These are phyloP conservation scores for Graptemys geographica DNA, from an alignment of 2,797 vertebrate species.

Conservation along the genomic window DNA sequence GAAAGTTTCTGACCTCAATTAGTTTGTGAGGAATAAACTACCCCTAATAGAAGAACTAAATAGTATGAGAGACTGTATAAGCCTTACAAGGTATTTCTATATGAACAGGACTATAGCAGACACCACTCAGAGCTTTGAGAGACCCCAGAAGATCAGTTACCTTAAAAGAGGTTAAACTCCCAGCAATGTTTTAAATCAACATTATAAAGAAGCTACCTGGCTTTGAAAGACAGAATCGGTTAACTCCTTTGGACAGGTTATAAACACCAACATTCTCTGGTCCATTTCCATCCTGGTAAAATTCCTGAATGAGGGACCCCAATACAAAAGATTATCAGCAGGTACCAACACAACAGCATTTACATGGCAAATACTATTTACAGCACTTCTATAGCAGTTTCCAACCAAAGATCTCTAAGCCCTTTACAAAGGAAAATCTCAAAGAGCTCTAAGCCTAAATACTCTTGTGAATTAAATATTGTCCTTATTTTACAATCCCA, in stretches of 20 bases:
- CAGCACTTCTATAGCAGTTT: background rate
- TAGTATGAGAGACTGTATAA: background rate
- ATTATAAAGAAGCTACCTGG: slow-evolving; percentile 86
- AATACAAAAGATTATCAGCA: slow-evolving; percentile 35
- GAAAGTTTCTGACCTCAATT: background rate
- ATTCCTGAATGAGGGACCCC: slow-evolving; percentile 86
- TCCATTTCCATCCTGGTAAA: slow-evolving; percentile 97
- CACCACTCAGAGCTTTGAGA: background rate
- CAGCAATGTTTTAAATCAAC: background rate
- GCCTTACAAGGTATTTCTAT: background rate
- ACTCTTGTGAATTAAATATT: background rate
- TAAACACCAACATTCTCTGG: slow-evolving; percentile 98
- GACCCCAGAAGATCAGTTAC: background rate
- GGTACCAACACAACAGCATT: slow-evolving; percentile 5
- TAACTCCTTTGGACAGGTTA: slow-evolving; percentile 97
- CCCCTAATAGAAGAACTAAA: background rate
- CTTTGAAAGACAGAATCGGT: slow-evolving; percentile 98
- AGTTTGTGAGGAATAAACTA: background rate
- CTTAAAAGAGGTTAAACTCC: background rate
- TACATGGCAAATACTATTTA: background rate
- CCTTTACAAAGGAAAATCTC: background rate
- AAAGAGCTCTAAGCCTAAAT: background rate
- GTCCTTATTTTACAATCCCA: background rate
- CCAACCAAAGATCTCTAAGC: background rate
- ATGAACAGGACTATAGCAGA: background rate